Evolutionary conservation across 2,888 invertebrate genomes (phyloP).

Genomic region (Trypoxylon attenuatum): DNA sequence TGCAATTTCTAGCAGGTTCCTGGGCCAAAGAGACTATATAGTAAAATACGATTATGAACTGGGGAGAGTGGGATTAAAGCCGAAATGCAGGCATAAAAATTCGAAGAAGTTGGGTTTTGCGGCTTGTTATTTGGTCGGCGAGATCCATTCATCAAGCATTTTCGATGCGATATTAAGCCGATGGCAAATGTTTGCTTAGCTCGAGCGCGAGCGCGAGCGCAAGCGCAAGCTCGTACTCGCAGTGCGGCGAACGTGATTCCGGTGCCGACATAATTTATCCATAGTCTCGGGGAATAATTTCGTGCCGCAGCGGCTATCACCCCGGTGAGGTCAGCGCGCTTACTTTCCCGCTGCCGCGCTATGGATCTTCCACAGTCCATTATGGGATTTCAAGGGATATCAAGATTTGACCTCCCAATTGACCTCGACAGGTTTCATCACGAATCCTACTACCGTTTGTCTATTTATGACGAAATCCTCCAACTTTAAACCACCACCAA

Average conservation of each 20-base stretch:
- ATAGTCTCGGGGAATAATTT: slow-evolving; percentile 56
- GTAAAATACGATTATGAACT: no score
- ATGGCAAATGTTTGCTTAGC: slow-evolving; percentile 44
- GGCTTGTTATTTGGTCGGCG: slow-evolving; percentile 22
- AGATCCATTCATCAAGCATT: slow-evolving; percentile 36
- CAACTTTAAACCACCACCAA: no score
- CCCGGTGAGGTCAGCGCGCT: not conserved
- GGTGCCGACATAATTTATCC: slow-evolving; percentile 55
- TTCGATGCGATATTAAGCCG: slow-evolving; percentile 46
- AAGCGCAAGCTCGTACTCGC: no score
- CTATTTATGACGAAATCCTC: no score
- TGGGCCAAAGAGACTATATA: no score
- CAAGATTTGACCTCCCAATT: no score
- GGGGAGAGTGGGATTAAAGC: no score
- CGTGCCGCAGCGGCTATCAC: slow-evolving; percentile 19
- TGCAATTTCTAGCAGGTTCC: no score
- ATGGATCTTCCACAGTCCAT: not conserved
- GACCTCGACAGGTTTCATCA: no score
- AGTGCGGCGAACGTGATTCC: slow-evolving; percentile 38
- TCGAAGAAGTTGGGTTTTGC: not conserved
- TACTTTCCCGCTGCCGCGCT: not conserved
- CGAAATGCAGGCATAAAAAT: not conserved
- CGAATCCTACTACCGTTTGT: no score
- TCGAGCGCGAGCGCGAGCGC: slow-evolving; percentile 7
- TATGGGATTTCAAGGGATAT: not conserved